Conservation (phyloP, 2,113 vertebrate genomes). For the Bufo bufo region DNA sequence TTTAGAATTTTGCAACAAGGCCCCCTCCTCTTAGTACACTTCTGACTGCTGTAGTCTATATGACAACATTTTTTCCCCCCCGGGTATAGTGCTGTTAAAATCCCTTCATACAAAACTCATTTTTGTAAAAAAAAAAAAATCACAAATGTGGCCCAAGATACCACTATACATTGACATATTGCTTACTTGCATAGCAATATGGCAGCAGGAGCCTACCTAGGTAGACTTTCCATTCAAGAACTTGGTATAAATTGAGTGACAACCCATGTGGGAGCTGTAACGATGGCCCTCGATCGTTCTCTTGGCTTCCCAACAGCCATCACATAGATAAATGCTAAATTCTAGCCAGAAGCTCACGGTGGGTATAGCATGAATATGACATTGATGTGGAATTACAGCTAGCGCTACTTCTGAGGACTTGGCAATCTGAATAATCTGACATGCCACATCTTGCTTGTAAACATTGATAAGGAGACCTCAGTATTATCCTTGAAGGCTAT, state of each 20-base stretch:
- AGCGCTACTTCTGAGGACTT: neutral
- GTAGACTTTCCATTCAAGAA: neutral
- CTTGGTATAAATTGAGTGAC: too few relatives aligned
- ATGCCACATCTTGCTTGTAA: neutral
- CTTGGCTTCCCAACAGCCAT: neutral
- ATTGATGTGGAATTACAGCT: neutral
- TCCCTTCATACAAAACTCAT: too few relatives aligned
- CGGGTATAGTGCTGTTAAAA: too few relatives aligned
- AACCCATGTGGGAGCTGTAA: too few relatives aligned
- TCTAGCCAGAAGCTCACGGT: neutral
- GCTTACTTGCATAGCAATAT: neutral
- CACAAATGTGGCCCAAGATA: too few relatives aligned
- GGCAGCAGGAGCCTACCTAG: neutral
- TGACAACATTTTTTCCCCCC: too few relatives aligned
- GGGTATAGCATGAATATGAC: neutral
- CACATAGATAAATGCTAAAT: neutral
- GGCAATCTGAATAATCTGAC: neutral
- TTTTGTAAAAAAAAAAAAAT: too few relatives aligned
- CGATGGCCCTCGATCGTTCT: neutral
- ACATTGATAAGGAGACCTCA: slow-evolving; percentile 16
- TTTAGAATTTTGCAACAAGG: too few relatives aligned
- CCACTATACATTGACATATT: too few relatives aligned
- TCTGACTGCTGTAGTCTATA: too few relatives aligned
- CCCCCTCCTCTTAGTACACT: too few relatives aligned
- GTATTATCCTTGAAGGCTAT: neutral